phyloP scores from a whole-genome alignment of 2,113 vertebrate genomes.

The Herpetotheres cachinnans region DNA sequence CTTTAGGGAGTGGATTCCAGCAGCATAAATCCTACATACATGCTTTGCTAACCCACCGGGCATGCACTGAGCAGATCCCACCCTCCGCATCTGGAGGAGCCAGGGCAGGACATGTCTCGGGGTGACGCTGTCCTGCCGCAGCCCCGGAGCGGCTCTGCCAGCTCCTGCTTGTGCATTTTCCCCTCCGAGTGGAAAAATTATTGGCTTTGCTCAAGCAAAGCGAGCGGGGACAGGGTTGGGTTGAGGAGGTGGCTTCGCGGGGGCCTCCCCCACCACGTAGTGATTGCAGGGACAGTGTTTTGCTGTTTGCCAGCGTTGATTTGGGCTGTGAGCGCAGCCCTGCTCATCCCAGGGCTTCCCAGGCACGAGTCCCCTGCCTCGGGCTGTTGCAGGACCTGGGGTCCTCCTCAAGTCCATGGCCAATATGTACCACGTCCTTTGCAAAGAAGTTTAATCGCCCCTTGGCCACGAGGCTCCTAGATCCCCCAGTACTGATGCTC shows the following conservation, averaged over 20 bases:
- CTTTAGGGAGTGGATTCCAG: neutral
- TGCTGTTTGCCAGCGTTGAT: neutral
- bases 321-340: neutral
- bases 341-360: neutral
- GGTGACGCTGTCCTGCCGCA: neutral
- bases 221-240: rapidly evolving
- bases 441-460: neutral
- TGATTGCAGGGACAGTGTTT: rapidly evolving
- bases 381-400: rapidly evolving
- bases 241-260: neutral
- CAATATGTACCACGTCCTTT: rapidly evolving
- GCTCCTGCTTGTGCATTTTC: neutral
- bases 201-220: neutral
- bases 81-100: neutral
- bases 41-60: neutral
- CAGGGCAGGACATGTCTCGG: neutral
- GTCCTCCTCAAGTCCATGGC: neutral
- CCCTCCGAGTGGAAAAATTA: rapidly evolving
- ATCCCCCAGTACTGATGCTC: neutral
- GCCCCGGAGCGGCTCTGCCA: neutral
- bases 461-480: neutral
- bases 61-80: neutral
- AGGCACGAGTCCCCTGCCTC: neutral
- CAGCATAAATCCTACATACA: neutral
- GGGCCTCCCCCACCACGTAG: rapidly evolving